Conservation (phyloP, 1,140 invertebrate species). For the Nautilus pompilius region DNA sequence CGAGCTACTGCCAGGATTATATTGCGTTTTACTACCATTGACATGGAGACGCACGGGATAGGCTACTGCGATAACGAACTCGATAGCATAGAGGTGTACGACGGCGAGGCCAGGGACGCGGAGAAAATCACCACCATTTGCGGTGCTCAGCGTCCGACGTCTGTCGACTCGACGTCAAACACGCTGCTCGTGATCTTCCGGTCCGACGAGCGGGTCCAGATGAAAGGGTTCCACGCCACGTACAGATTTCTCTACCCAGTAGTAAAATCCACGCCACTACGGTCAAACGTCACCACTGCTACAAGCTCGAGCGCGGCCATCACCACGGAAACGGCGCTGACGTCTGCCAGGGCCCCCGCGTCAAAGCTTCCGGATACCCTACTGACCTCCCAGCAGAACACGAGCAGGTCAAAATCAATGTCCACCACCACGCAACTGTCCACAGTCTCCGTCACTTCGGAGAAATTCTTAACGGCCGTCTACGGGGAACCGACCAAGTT, state of each 20-base stretch:
- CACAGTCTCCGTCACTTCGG: neutral
- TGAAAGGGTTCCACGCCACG: slow-evolving; percentile 34
- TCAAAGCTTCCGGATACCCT: neutral
- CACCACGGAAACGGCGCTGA: neutral
- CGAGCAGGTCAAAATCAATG: neutral
- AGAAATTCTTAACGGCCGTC: neutral
- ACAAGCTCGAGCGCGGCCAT: neutral
- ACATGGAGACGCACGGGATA: slow-evolving; percentile 19
- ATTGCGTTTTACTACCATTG: slow-evolving; percentile 24
- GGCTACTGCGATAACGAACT: slow-evolving; percentile 16
- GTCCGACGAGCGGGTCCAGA: slow-evolving; percentile 27
- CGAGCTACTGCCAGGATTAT: slow-evolving; percentile 12
- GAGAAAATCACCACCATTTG: slow-evolving; percentile 21
- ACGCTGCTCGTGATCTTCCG: slow-evolving; percentile 22
- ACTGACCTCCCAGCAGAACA: slow-evolving; percentile 4
- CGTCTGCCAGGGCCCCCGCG: neutral
- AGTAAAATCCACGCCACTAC: slow-evolving; percentile 8
- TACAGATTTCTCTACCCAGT: slow-evolving; percentile 27
- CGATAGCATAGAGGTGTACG: slow-evolving; percentile 20
- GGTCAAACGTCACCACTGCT: neutral
- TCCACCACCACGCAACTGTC: neutral
- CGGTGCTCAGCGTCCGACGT: slow-evolving; percentile 13
- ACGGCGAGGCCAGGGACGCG: slow-evolving; percentile 14
- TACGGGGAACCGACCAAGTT: slow-evolving; percentile 1
- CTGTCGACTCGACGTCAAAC: slow-evolving; percentile 22